Conservation (phyloP, 1,140 invertebrate species). For the Lepidurus apus region DNA sequence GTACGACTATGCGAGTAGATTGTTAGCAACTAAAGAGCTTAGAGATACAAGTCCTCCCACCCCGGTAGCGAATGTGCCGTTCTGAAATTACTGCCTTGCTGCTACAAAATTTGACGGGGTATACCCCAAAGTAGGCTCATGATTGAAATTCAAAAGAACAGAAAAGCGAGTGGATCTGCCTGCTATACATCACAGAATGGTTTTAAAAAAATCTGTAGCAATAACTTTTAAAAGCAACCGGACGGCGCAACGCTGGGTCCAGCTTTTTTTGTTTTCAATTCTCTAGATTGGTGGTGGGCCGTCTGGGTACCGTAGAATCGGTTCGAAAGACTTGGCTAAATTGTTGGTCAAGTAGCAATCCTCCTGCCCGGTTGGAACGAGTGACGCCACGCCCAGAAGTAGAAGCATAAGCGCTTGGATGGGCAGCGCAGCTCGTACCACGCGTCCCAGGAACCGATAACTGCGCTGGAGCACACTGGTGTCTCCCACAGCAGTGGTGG, state of each 20-base stretch:
- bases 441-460: conserved; percentile 75
- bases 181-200: not conserved
- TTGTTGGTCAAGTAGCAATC: conserved; percentile 78
- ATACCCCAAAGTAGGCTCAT: not conserved
- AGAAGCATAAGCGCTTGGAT: conserved; percentile 79
- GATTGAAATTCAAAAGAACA: not conserved
- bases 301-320: conserved; percentile 77
- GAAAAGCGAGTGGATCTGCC: not conserved
- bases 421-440: conserved; percentile 79
- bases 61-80: not conserved
- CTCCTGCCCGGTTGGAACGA: conserved; percentile 77
- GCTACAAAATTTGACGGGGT: not conserved
- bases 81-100: not conserved
- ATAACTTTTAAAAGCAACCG: not conserved
- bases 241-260: conserved; percentile 64
- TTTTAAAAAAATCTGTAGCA: not conserved
- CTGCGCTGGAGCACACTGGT: conserved; percentile 63
- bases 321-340: conserved; percentile 61
- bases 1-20: no score
- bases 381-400: conserved; percentile 76
- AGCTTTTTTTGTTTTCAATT: conserved; percentile 62
- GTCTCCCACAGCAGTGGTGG: conserved; percentile 53
- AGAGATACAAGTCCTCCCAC: not conserved
- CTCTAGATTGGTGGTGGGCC: conserved; percentile 79
- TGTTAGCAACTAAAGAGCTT: no score